A percentile compares a stretch with the other conserved stretches of the same genome.
Conservation (phyloP, 2,797 vertebrate species). For the Hydrophis major region DNA sequence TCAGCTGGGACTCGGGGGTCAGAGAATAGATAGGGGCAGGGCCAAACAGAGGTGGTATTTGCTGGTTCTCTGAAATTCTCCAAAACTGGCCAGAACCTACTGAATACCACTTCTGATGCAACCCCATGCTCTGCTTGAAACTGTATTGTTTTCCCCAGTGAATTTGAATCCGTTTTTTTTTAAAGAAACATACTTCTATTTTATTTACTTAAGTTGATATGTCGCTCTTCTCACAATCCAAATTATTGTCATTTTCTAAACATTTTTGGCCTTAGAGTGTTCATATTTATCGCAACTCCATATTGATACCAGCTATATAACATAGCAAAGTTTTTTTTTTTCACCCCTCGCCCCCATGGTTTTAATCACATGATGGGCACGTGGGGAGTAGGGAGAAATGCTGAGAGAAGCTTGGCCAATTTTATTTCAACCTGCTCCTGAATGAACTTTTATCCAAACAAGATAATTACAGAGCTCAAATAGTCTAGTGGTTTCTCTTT, state of each 20-base stretch:
- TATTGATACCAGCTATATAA: background rate
- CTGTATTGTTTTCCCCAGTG: background rate
- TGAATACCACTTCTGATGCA: too few species aligned
- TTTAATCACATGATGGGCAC: background rate
- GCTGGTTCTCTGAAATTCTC: too few species aligned
- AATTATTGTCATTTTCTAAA: background rate
- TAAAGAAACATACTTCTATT: background rate
- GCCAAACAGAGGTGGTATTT: too few species aligned
- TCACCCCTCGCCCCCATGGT: background rate
- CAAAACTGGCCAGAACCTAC: too few species aligned
- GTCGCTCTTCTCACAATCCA: background rate
- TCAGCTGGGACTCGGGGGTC: too few species aligned
- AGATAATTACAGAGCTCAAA: background rate
- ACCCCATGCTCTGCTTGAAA: background rate
- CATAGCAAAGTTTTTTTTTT: background rate
- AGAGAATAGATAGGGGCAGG: too few species aligned
- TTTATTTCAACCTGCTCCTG: background rate
- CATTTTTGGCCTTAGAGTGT: background rate
- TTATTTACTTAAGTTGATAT: background rate
- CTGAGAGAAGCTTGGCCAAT: background rate
- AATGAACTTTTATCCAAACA: background rate
- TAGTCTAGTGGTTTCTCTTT: background rate
- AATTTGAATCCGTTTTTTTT: background rate
- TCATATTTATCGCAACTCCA: background rate
- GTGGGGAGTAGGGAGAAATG: background rate